A percentile compares a stretch with the other conserved stretches of the same genome.
These are phyloP conservation scores for Monoplex corrugatus DNA, from an alignment of 2,888 invertebrate species.

Conservation along the genomic window DNA sequence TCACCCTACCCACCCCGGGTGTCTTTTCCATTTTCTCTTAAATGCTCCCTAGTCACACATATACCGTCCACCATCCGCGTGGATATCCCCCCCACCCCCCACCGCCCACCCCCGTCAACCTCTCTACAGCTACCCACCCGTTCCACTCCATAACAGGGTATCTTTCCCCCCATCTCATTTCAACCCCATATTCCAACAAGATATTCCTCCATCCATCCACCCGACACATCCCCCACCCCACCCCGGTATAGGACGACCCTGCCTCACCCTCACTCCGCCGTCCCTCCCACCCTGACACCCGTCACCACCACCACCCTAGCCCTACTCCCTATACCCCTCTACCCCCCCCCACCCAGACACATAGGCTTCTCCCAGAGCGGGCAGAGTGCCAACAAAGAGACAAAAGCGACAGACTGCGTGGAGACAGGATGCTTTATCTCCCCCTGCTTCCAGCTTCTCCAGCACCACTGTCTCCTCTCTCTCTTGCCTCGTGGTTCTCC, in stretches of 20 bases:
- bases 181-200: too few species aligned
- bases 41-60: neutral
- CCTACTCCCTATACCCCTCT: neutral
- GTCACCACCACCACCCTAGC: too few species aligned
- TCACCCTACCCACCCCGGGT: too few species aligned
- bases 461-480: neutral
- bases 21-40: too few species aligned
- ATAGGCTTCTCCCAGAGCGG: neutral
- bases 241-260: too few species aligned
- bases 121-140: neutral
- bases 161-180: too few species aligned
- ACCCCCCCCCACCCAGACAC: neutral
- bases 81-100: neutral
- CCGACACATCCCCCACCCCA: neutral
- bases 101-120: neutral
- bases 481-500: neutral
- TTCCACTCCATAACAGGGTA: too few species aligned
- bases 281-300: neutral
- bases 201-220: neutral
- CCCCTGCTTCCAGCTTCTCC: conserved; percentile 16
- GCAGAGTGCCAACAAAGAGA: conserved; percentile 18
- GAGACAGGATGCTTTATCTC: conserved; percentile 38
- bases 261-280: neutral
- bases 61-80: neutral
- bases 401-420: conserved; percentile 34